Evolutionary conservation across 1,140 invertebrate genomes (phyloP).

Genomic region (Eurosta solidaginis): DNA sequence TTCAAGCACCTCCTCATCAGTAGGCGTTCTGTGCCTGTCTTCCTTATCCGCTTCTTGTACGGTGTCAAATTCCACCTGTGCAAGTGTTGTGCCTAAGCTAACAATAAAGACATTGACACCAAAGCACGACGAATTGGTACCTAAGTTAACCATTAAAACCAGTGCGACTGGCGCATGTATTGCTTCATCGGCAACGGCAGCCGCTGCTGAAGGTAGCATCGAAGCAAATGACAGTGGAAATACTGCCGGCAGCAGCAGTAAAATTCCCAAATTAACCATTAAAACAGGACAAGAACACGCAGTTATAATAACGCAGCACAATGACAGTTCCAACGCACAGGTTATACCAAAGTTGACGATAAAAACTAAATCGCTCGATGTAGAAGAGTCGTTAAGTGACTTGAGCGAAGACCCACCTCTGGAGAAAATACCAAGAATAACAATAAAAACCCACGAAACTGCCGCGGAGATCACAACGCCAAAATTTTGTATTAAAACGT

Average conservation of each 20-base stretch:
- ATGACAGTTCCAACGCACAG: constrained; percentile 48
- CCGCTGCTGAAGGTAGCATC: not conserved
- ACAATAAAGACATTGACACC: constrained; percentile 36
- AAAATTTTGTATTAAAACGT: constrained; percentile 16
- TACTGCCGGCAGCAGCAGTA: not conserved
- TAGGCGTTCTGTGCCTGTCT: not conserved
- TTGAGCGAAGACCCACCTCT: not conserved
- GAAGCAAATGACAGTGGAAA: not conserved
- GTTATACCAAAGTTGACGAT: constrained; percentile 53
- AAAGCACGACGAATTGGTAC: constrained; percentile 40
- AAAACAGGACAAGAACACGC: constrained; percentile 49
- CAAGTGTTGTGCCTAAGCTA: constrained; percentile 34
- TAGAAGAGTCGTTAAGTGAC: constrained; percentile 33
- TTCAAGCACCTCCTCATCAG: constrained; percentile 41
- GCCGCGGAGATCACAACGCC: not conserved
- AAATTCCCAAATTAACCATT: constrained; percentile 56
- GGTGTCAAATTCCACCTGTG: not conserved
- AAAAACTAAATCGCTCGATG: constrained; percentile 46
- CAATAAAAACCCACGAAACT: constrained; percentile 33
- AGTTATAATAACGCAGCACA: constrained; percentile 48
- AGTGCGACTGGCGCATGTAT: constrained; percentile 42
- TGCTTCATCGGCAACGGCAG: constrained; percentile 35
- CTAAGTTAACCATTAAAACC: constrained; percentile 57
- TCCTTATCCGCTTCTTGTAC: not conserved
- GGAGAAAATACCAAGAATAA: constrained; percentile 38